Base-by-base conservation (phyloP, 2,888 invertebrate genomes). In the Ophion ellenae region DNA sequence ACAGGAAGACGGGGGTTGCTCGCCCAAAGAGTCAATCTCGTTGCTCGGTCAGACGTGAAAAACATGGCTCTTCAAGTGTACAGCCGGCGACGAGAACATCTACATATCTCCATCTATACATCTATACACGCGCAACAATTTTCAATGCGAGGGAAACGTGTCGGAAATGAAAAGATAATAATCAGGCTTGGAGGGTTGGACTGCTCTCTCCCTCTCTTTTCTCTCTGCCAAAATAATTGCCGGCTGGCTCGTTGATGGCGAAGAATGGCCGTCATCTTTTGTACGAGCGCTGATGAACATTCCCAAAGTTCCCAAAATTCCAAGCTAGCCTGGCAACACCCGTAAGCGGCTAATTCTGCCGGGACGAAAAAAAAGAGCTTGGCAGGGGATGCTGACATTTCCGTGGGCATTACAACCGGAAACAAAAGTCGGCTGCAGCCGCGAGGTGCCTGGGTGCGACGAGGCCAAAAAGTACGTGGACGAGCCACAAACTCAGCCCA, bases 41-140 rank as follows among this genome's bases (percentile, higher is more conserved):
- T 69, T 83, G 85, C 61, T 85, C 83, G 85, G 73, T 80, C 85
- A 83, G 36, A 69, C 76, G 85, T 83, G 85, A 78, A 82, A 85
- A 85, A 79, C 75, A 82, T 82, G 75, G 36, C 79, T 82, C 66
- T 59, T 75, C 66, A 53, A 75, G 64, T 75, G 59, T 64, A 40
- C 57, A 36, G 17, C 28, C 36, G 20, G 40, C 32, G 73, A 81
- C 40, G 77, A 81, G 81, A 20, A 40, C 20, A 20, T 69, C 61
- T 20, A 36, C 28, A 63, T 20, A 20, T 61, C 0, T 69, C 14
- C 10, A 17, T 32, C 17, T 14, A 53, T 61, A 79, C 57, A 20
- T 20, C 59, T 67, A 24, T 61, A 20, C 47, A 28, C 57, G n/a
- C 32, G 45, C 40, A 73, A 11, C 17, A 61, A 28, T 61, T 61